phyloP scores from a whole-genome alignment of 2,888 invertebrate genomes.

The Yponomeuta plumbellus region DNA sequence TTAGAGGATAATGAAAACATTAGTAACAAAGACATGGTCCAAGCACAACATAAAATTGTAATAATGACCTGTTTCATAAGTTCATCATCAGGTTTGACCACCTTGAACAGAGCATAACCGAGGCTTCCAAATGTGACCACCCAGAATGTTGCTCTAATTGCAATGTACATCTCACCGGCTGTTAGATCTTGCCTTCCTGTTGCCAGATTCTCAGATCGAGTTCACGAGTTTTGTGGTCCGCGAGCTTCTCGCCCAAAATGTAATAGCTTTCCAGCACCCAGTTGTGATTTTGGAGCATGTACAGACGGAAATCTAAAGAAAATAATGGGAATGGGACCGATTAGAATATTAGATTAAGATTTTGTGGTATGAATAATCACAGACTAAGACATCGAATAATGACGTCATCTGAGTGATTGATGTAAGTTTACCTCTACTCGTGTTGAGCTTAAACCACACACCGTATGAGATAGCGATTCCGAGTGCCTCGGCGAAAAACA shows the following conservation, averaged over 20 bases:
- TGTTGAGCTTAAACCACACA: constrained; percentile 82
- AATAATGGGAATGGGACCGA: not conserved
- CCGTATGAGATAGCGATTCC: constrained; percentile 78
- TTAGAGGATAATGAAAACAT: not conserved
- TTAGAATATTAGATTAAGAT: not conserved
- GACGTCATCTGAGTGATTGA: not conserved
- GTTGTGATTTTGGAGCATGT: constrained; percentile 80
- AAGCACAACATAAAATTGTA: constrained; percentile 11
- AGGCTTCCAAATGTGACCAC: constrained; percentile 76
- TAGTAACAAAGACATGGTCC: constrained; percentile 7
- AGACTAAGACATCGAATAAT: constrained; percentile 3
- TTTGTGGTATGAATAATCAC: not conserved
- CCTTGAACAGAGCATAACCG: constrained; percentile 77
- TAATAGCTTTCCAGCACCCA: constrained; percentile 82
- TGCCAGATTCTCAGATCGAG: constrained; percentile 76
- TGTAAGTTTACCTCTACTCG: constrained; percentile 79
- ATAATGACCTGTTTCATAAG: constrained; percentile 73
- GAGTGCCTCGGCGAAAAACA: constrained; percentile 77
- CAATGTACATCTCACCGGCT: constrained; percentile 63
- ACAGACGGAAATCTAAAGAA: constrained; percentile 81
- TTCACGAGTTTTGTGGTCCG: constrained; percentile 69
- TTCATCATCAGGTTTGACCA: constrained; percentile 74
- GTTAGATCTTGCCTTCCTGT: constrained; percentile 68
- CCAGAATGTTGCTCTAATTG: constrained; percentile 75
- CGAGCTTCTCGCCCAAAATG: constrained; percentile 79